Base-by-base conservation (phyloP, 2,797 vertebrate genomes). In the Chelonia mydas region DNA sequence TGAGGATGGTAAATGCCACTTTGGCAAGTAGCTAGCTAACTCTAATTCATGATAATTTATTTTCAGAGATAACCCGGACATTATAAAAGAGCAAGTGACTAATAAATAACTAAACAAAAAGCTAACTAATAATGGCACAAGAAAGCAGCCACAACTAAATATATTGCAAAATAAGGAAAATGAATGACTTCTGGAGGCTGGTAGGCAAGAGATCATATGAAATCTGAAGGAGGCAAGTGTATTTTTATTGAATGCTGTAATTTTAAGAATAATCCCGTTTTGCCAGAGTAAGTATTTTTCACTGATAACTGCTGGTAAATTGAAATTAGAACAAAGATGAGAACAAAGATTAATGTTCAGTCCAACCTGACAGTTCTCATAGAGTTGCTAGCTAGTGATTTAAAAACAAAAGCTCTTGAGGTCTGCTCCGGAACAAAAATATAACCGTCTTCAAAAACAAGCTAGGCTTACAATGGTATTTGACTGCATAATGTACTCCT, bases 1-100 rank as follows among this genome's bases (percentile, higher is more conserved):
- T 82, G 74, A 97, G 98, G 97, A 97, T 97, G 95, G 97, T 97
- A 98, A 98, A 98, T 97, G 97, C 96, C 97, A 97, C 97, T 97
- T 98, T 98, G 98, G 98, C 97, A 98, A 97, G 97, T 96, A 97
- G 94, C 4, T 0, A 96, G 92, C 96, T 95, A 97, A 96, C 97
- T 96, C 97, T 97, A 97, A 97, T 98, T 98, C 96, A 97, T 94
- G 93, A 97, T 97, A 96, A 97, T 98, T 98, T 97, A 96, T 97
- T 97, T 98, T 95, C 89, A 92, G 95, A 98, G 96, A 97, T 97
- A 97, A 97, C 96, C 97, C 0, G 95, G 96, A 97, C 96, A 95
- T 97, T 97, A 96, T 96, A 98, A 98, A 97, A 96, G 94, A 97
- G 94, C 94, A 96, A 96, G 93, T 91, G 94, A 95, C 96, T 93